Percentiles rank a stretch among this genome's conserved stretches.
These are phyloP conservation scores for Lepidothrix coronata DNA, from an alignment of 2,113 vertebrate genomes.

Conservation along the genomic window DNA sequence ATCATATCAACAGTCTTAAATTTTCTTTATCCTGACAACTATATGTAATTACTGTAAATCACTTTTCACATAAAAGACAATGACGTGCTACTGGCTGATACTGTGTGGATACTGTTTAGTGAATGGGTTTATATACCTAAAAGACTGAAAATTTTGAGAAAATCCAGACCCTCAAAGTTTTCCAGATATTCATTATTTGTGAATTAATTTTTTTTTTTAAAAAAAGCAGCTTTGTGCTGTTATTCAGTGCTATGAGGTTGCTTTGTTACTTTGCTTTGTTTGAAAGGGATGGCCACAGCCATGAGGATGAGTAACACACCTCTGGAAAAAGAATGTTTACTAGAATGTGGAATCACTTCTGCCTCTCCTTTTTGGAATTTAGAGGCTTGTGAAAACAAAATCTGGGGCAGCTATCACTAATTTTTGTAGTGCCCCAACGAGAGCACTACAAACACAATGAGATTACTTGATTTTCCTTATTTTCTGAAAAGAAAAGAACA, in stretches of 20 bases:
- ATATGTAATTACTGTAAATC: slow-evolving; percentile 67
- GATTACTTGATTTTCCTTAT: background rate
- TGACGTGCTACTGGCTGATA: slow-evolving; percentile 38
- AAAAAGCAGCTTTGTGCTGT: background rate
- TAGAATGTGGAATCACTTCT: background rate
- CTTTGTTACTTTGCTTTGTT: background rate
- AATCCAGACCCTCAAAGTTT: background rate
- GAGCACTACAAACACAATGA: background rate
- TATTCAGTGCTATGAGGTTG: background rate
- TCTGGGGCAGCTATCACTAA: background rate
- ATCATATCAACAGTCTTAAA: slow-evolving; percentile 54
- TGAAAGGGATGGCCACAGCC: background rate
- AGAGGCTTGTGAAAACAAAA: background rate
- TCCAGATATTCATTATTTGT: background rate
- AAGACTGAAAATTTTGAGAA: slow-evolving; percentile 32
- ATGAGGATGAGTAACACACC: accelerated
- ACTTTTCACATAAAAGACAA: slow-evolving; percentile 54
- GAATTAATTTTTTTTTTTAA: background rate
- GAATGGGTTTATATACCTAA: slow-evolving; percentile 38
- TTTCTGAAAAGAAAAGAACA: background rate
- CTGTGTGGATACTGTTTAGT: background rate
- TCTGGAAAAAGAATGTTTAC: no score
- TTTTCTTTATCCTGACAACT: slow-evolving; percentile 59
- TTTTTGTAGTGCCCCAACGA: background rate
- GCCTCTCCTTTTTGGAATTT: background rate